Conservation (phyloP, 2,797 vertebrate species). For the Chelon auratus region DNA sequence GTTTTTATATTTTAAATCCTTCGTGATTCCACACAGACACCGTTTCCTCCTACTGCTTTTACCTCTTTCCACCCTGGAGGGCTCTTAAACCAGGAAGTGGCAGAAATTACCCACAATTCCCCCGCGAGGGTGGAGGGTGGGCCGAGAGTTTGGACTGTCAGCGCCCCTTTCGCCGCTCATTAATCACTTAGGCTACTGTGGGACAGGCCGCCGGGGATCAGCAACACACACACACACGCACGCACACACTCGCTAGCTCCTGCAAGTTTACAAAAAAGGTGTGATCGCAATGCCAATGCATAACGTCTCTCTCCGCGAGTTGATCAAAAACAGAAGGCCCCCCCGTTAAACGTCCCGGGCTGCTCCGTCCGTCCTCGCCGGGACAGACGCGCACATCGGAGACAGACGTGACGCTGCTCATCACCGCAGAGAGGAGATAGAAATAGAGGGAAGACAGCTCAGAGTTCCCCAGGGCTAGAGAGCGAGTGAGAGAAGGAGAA, state of each 20-base stretch:
- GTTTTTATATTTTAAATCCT: slow-evolving; percentile 7
- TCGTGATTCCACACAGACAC: slow-evolving; percentile 23
- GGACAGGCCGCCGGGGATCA: slow-evolving; percentile 39
- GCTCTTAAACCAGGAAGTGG: slow-evolving; percentile 64
- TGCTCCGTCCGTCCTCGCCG: slow-evolving; percentile 30
- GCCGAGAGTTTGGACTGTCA: slow-evolving; percentile 64
- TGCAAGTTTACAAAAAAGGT: slow-evolving; percentile 32
- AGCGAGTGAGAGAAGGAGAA: slow-evolving; percentile 12
- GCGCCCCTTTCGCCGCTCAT: slow-evolving; percentile 63
- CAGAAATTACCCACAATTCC: slow-evolving; percentile 66
- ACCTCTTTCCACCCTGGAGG: slow-evolving; percentile 33
- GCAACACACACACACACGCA: slow-evolving; percentile 13
- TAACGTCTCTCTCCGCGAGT: slow-evolving; percentile 13
- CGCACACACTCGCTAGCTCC: background rate
- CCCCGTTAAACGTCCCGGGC: slow-evolving; percentile 31
- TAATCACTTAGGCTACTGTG: slow-evolving; percentile 72
- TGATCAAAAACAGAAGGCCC: slow-evolving; percentile 20
- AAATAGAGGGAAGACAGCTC: slow-evolving; percentile 45
- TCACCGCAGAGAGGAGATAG: slow-evolving; percentile 52
- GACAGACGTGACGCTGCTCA: slow-evolving; percentile 21
- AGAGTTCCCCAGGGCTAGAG: slow-evolving; percentile 56
- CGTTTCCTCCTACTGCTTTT: slow-evolving; percentile 10
- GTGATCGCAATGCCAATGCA: slow-evolving; percentile 26
- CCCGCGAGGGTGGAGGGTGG: slow-evolving; percentile 28
- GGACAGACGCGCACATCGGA: slow-evolving; percentile 34